phyloP scores from a whole-genome alignment of 2,797 vertebrate genomes.

The Hippopotamyrus pictus region DNA sequence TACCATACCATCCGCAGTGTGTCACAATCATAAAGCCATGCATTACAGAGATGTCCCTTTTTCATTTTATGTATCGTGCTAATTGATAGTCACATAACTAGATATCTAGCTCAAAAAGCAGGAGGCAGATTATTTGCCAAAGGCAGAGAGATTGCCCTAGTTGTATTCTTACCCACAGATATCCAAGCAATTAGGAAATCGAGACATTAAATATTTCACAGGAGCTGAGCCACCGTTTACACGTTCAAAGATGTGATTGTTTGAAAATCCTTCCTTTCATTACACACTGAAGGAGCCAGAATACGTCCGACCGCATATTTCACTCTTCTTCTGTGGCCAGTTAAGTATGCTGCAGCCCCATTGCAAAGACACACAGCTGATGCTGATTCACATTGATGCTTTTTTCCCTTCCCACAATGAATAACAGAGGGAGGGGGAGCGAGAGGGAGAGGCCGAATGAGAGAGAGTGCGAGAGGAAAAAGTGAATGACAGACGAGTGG shows the following conservation, averaged over 20 bases:
- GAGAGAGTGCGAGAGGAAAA: slow-evolving; percentile 16
- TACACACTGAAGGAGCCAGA: neutral
- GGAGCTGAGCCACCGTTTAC: neutral
- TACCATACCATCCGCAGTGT: neutral
- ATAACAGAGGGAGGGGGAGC: slow-evolving; percentile 23
- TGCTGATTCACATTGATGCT: neutral
- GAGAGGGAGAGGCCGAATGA: slow-evolving; percentile 11
- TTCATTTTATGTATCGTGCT: neutral
- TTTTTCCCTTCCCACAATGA: neutral
- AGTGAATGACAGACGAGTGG: slow-evolving; percentile 17
- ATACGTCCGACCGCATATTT: neutral
- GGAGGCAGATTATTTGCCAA: neutral
- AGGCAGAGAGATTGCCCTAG: neutral
- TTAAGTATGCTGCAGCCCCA: neutral
- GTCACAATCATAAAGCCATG: neutral
- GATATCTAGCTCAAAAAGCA: neutral
- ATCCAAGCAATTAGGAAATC: neutral
- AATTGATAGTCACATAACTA: neutral
- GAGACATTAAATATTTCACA: neutral
- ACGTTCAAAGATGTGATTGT: neutral
- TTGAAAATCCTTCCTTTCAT: neutral
- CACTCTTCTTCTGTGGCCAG: neutral
- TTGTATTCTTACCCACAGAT: neutral
- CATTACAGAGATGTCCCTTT: neutral
- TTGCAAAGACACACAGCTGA: neutral